Percentiles rank a stretch among this genome's conserved stretches.
These are phyloP conservation scores for Psittacula echo DNA, from an alignment of 2,797 vertebrate genomes.

Conservation along the genomic window DNA sequence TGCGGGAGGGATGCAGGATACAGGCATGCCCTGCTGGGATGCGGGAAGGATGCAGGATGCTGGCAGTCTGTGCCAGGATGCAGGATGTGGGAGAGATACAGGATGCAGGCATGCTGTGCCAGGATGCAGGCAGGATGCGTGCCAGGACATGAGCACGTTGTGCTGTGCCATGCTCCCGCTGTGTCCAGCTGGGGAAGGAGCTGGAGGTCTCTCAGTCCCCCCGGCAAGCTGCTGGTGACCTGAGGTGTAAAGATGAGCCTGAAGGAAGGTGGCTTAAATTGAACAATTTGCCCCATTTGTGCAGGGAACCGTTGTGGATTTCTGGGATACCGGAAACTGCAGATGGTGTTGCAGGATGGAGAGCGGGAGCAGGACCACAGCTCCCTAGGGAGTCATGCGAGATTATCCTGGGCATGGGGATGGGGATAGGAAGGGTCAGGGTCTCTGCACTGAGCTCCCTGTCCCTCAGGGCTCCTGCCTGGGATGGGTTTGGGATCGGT, in stretches of 20 bases:
- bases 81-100: neutral
- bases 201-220: neutral
- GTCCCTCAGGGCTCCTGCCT: fast-evolving
- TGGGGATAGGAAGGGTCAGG: neutral
- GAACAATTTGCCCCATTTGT: neutral
- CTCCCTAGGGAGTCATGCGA: neutral
- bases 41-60: neutral
- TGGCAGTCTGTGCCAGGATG: neutral
- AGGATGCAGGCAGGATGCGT: neutral
- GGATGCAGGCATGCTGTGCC: neutral
- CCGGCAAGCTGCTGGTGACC: neutral
- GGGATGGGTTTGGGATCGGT: fast-evolving
- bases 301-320: neutral
- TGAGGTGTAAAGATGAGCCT: neutral
- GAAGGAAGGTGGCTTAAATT: neutral
- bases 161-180: neutral
- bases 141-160: neutral
- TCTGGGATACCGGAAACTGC: neutral
- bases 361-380: neutral
- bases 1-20: neutral
- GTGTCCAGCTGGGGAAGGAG: neutral
- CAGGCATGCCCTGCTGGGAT: neutral
- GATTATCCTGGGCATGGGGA: neutral
- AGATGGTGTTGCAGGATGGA: neutral
- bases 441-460: neutral